These are phyloP conservation scores for Drosophila mercatorum DNA, from an alignment of 2,888 invertebrate genomes.

Conservation along the genomic window DNA sequence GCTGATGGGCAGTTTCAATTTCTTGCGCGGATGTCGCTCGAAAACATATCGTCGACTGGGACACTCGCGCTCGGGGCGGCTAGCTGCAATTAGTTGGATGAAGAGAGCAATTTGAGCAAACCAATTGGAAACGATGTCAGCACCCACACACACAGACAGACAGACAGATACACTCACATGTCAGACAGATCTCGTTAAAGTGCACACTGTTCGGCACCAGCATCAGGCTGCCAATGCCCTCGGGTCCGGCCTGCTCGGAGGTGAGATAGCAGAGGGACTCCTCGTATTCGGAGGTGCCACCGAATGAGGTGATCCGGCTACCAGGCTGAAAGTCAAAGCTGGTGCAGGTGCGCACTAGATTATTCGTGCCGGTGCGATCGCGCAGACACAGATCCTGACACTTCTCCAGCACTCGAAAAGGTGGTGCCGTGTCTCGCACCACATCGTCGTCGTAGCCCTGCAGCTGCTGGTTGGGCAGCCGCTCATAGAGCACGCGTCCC, in stretches of 20 bases:
- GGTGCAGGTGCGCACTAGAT: conserved; percentile 92
- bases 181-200: conserved; percentile 94
- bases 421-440: conserved; percentile 93
- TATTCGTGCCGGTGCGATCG: conserved; percentile 91
- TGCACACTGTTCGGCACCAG: conserved; percentile 95
- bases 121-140: conserved; percentile 18
- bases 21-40: conserved; percentile 93
- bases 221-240: conserved; percentile 95
- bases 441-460: conserved; percentile 96
- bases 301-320: conserved; percentile 92
- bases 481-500: conserved; percentile 94
- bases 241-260: conserved; percentile 93
- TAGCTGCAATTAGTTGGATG: conserved; percentile 86
- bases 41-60: conserved; percentile 95
- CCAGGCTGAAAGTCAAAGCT: conserved; percentile 97
- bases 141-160: conserved; percentile 22
- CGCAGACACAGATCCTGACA: conserved; percentile 94
- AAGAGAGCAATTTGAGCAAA: background rate
- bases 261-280: conserved; percentile 95
- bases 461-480: conserved; percentile 94
- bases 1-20: conserved; percentile 91
- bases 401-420: conserved; percentile 94
- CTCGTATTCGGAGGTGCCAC: conserved; percentile 92
- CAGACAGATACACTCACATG: conserved; percentile 88
- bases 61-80: conserved; percentile 94